Evolutionary conservation across 1,140 invertebrate genomes (phyloP).

Genomic region (Centruroides sculpturatus): DNA sequence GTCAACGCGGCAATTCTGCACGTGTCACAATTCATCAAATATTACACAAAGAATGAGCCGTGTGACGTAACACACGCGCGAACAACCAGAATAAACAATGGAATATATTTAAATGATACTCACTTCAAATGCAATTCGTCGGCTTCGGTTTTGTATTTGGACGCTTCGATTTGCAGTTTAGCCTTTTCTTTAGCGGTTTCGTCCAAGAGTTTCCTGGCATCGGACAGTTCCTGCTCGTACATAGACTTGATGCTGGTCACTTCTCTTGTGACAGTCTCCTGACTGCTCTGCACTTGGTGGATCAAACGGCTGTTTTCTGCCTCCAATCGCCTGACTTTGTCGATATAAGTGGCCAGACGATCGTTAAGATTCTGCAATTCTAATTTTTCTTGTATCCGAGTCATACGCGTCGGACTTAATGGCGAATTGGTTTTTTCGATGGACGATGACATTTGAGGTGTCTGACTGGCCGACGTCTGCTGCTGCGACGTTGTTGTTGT

Average conservation of each 20-base stretch:
- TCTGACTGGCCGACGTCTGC: not conserved
- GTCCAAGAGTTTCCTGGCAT: conserved; percentile 72
- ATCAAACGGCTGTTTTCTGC: conserved; percentile 71
- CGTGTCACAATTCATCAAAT: too few relatives aligned
- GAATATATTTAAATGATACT: conserved; percentile 11
- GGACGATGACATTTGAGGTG: conserved; percentile 1
- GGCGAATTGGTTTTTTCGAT: conserved; percentile 38
- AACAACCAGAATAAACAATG: too few relatives aligned
- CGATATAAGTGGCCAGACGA: conserved; percentile 86
- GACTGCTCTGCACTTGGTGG: conserved; percentile 58
- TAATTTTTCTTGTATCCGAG: conserved; percentile 81
- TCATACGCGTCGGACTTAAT: conserved; percentile 74
- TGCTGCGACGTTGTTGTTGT: too few relatives aligned
- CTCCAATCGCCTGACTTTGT: conserved; percentile 79
- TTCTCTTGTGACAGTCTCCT: conserved; percentile 66
- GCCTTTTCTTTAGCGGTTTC: conserved; percentile 80
- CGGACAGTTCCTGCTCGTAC: conserved; percentile 83
- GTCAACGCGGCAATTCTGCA: too few relatives aligned
- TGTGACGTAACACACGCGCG: too few relatives aligned
- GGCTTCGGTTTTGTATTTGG: conserved; percentile 67
- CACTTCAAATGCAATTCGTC: conserved; percentile 71
- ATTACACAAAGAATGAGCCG: too few relatives aligned
- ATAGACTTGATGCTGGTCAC: conserved; percentile 80
- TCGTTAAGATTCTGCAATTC: conserved; percentile 89
- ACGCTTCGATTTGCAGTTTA: conserved; percentile 74